Evolutionary conservation across 2,113 vertebrate genomes (phyloP).

Genomic region (Daboia siamensis): DNA sequence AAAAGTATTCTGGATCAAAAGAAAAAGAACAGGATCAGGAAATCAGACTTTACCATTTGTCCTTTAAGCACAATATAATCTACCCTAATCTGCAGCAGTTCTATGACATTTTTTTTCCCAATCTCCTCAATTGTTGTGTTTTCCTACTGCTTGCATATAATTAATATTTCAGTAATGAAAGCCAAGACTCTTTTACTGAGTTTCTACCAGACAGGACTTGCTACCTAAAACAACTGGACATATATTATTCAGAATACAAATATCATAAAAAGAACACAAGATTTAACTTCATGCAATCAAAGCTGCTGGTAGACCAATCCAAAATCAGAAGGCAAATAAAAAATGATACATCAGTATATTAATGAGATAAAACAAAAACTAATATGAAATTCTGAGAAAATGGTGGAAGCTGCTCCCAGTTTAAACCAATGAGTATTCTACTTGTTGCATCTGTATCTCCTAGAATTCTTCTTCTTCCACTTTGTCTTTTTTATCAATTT

Average conservation of each 20-base stretch:
- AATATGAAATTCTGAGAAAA: too few species aligned
- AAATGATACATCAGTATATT: not conserved
- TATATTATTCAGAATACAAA: not conserved
- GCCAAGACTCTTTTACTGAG: not conserved
- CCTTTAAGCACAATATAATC: not conserved
- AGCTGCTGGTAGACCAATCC: not conserved
- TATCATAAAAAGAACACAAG: not conserved
- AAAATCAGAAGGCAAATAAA: not conserved
- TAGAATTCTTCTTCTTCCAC: too few species aligned
- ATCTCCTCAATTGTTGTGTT: not conserved
- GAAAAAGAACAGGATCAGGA: not conserved
- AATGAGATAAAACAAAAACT: not conserved
- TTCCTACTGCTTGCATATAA: not conserved
- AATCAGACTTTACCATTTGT: not conserved
- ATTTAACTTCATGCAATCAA: not conserved
- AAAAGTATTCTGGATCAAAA: not conserved
- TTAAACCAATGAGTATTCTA: too few species aligned
- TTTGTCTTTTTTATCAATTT: too few species aligned
- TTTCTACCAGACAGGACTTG: not conserved
- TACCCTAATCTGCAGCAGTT: not conserved
- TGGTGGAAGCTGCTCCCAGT: too few species aligned
- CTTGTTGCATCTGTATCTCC: too few species aligned
- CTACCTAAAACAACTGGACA: not conserved
- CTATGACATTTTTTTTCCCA: not conserved
- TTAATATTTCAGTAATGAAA: not conserved